These are phyloP conservation scores for Cyanoramphus novaezelandiae DNA, from an alignment of 2,113 vertebrate species.

Conservation along the genomic window DNA sequence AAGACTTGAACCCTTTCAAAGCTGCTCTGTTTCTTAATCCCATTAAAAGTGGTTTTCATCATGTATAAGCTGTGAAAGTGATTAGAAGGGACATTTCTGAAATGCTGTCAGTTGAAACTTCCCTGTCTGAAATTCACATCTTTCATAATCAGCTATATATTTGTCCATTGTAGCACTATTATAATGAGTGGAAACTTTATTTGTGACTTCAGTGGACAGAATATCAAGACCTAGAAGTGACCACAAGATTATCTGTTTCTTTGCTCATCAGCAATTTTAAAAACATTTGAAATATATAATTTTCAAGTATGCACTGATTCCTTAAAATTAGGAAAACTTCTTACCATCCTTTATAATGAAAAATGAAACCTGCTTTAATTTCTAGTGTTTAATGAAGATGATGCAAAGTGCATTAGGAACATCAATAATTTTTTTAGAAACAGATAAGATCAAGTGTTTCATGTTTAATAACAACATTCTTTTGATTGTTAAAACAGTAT, in stretches of 20 bases:
- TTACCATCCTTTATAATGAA: background rate
- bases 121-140: background rate
- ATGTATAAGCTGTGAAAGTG: slow-evolving; percentile 8
- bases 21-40: slow-evolving; percentile 17
- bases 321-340: background rate
- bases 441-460: background rate
- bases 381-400: background rate
- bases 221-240: background rate
- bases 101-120: background rate
- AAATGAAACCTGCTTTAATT: background rate
- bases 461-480: background rate
- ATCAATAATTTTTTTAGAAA: background rate
- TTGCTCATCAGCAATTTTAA: background rate
- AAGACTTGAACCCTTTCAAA: background rate
- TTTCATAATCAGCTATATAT: background rate
- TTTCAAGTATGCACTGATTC: background rate
- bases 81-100: slow-evolving; percentile 54
- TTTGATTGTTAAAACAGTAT: background rate
- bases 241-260: background rate
- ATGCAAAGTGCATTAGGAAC: background rate
- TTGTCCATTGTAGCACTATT: background rate
- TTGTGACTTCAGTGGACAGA: background rate
- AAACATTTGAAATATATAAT: background rate
- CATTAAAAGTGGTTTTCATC: slow-evolving; percentile 36
- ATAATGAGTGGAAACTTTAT: background rate